Base-by-base conservation (phyloP, 2,113 vertebrate species). In the Herpetotheres cachinnans region DNA sequence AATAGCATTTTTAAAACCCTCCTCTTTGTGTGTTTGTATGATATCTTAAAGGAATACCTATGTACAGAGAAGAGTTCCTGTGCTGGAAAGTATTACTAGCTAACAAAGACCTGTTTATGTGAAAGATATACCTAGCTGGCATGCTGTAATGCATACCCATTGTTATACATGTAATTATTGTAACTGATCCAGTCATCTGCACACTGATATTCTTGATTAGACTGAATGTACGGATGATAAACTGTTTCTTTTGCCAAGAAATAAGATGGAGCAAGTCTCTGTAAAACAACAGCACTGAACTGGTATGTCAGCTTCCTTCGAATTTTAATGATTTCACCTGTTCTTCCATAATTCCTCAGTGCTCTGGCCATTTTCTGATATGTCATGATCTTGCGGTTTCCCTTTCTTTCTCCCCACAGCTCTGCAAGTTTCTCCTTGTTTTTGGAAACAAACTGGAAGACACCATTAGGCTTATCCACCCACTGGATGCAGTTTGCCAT, bases 361-460 rank as follows among this genome's bases (percentile, higher is more conserved):
- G 99, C 99, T 82, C 99, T 98, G 32, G 99, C 99, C 99, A 99
- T 99, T 98, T 99, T 99, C 98, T 99, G 99, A 44, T 99, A 99
- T 40, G 99, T 99, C 99, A 99, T 99, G 90, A 98, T 98, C 97
- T 99, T 99, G 86, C 99, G 98, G 97, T 99, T 99, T 86, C 99
- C 99, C 92, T 99, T 99, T 89, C 99, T 98, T 93, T 99, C 98
- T 62, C 99, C 99, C 99, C 99, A 99, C 86, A 99, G 98, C 96
- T 99, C 99, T 8, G 99, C 99, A 95, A 99, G 98, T 97, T 98
- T 99, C 96, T 99, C 99, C 93, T 99, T 99, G 98, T 99, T 99
- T 97, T 99, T 99, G 44, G 99, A 99, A 87, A 99, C 96, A 91
- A 99, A 99, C 97, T 99, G 99, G 96, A 99, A 99, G 93, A 99